Conservation (phyloP, 1,140 invertebrate species). For the Pomacea maculata region DNA sequence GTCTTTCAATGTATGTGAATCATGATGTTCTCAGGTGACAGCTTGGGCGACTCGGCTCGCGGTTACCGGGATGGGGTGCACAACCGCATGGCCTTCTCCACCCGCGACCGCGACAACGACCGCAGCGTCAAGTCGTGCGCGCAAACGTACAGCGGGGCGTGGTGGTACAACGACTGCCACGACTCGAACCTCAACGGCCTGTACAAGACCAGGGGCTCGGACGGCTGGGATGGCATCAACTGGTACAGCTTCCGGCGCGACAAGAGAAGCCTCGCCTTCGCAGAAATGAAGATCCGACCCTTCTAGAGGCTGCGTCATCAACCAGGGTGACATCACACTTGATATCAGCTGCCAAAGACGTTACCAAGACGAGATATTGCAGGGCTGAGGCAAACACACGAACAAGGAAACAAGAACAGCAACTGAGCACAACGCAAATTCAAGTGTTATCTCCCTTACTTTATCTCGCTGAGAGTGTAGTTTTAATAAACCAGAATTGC, state of each 20-base stretch:
- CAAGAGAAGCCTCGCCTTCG: background rate
- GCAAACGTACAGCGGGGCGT: background rate
- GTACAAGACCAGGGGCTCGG: background rate
- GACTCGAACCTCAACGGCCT: slow-evolving; percentile 3
- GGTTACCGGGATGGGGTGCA: background rate
- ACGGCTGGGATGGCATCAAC: background rate
- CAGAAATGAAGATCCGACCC: slow-evolving; percentile 1
- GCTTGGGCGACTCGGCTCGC: no score
- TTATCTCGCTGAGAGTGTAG: no score
- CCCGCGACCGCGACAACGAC: slow-evolving; percentile 18
- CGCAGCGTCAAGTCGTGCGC: background rate
- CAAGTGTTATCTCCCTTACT: no score
- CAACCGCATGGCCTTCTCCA: slow-evolving; percentile 6
- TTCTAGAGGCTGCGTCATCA: background rate
- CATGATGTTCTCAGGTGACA: no score
- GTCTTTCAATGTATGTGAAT: no score
- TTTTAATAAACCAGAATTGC: no score
- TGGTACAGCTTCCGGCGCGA: background rate
- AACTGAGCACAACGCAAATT: no score
- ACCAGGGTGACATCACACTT: background rate
- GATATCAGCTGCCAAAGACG: background rate
- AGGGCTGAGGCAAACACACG: no score
- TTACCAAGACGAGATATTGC: background rate
- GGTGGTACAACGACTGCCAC: slow-evolving; percentile 20
- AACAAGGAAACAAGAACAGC: no score